A percentile compares a stretch with the other conserved stretches of the same genome.
phyloP scores from a whole-genome alignment of 2,113 vertebrate species.

The Podocnemis expansa region DNA sequence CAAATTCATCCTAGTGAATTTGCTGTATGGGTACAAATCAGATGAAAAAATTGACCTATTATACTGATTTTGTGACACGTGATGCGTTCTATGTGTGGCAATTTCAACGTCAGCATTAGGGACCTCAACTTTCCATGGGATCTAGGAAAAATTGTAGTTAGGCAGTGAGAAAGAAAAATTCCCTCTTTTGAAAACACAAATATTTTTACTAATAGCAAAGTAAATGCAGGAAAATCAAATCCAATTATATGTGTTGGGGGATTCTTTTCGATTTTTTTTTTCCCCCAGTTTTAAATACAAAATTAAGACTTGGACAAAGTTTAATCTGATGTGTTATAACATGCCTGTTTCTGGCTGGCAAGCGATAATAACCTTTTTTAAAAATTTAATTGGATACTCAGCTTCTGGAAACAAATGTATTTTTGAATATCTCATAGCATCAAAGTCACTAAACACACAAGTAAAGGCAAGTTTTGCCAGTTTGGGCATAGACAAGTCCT shows the following conservation, averaged over 20 bases:
- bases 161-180: background rate
- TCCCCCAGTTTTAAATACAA: background rate
- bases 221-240: rapidly evolving
- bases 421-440: background rate
- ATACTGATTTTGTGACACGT: background rate
- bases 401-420: background rate
- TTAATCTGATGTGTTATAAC: background rate
- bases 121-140: background rate
- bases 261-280: background rate
- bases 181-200: background rate
- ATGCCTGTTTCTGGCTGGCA: background rate
- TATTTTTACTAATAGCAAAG: rapidly evolving
- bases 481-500: background rate
- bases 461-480: background rate
- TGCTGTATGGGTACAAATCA: background rate
- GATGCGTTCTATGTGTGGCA: background rate
- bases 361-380: background rate
- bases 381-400: rapidly evolving
- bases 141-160: background rate
- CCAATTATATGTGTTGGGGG: rapidly evolving
- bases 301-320: rapidly evolving
- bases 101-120: background rate
- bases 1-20: background rate
- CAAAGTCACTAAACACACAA: background rate
- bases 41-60: rapidly evolving